Conservation (phyloP, 2,888 invertebrate species). For the Drosophila yooni region DNA sequence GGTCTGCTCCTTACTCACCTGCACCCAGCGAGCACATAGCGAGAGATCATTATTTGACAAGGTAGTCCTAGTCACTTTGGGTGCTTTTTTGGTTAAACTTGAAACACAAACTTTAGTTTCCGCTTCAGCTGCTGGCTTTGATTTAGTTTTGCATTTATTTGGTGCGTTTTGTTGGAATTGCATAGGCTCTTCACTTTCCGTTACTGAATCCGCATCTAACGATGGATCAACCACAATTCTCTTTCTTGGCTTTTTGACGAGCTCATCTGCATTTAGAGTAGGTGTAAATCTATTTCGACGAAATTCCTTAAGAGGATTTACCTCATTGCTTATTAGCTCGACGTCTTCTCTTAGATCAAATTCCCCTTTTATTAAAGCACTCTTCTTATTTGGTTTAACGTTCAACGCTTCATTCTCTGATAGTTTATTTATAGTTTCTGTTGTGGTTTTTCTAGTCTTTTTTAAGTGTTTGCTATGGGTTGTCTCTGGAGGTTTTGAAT, state of each 20-base stretch:
- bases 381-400: conserved; percentile 9
- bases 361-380: background rate
- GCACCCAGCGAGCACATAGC: conserved; percentile 65
- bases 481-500: background rate
- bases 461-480: background rate
- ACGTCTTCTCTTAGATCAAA: background rate
- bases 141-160: background rate
- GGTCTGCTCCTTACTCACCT: conserved; percentile 48
- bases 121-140: background rate
- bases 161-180: background rate
- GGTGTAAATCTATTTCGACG: background rate
- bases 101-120: conserved; percentile 9
- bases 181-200: conserved; percentile 19
- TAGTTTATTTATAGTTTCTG: background rate
- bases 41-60: conserved; percentile 24
- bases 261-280: background rate
- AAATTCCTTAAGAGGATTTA: background rate
- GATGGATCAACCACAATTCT: background rate
- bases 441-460: background rate
- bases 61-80: background rate
- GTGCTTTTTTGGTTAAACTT: background rate
- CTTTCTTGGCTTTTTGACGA: conserved; percentile 7
- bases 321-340: background rate
- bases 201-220: background rate
- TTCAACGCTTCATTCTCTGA: background rate